These are phyloP conservation scores for Crypturellus tataupa DNA, from an alignment of 2,797 vertebrate genomes.

Conservation along the genomic window DNA sequence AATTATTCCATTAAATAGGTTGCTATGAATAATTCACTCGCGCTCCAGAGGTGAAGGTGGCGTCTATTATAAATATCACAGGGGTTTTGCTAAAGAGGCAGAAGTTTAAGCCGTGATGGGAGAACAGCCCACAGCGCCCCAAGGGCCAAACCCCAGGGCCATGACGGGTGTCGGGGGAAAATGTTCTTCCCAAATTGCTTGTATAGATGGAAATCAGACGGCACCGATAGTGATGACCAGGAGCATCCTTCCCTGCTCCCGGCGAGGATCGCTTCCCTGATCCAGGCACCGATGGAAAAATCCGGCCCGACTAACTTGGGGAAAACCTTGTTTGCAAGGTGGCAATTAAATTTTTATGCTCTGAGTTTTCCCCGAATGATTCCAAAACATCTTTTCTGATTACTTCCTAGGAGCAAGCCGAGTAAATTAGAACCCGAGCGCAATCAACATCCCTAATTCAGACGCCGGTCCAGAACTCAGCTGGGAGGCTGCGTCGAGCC, in stretches of 20 bases:
- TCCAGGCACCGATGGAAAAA: background rate
- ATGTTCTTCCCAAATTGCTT: background rate
- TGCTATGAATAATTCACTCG: background rate
- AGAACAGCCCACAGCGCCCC: background rate
- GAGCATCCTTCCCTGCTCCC: rapidly evolving
- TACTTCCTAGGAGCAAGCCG: slow-evolving; percentile 56
- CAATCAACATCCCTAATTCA: slow-evolving; percentile 68
- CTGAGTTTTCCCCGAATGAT: slow-evolving; percentile 69
- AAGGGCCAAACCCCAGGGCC: rapidly evolving
- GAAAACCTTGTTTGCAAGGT: slow-evolving; percentile 49
- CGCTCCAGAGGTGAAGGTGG: background rate
- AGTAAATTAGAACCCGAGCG: slow-evolving; percentile 60
- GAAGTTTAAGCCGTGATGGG: background rate
- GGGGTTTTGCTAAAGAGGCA: background rate
- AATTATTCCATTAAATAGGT: background rate
- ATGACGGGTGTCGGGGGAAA: background rate
- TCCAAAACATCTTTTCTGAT: slow-evolving; percentile 61
- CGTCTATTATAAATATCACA: background rate
- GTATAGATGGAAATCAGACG: background rate
- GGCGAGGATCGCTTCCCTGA: background rate
- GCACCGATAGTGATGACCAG: background rate
- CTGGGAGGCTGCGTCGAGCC: background rate
- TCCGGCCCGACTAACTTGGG: background rate
- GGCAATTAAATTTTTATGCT: slow-evolving; percentile 76
- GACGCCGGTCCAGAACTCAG: background rate